These are phyloP conservation scores for Poeciliopsis retropinna DNA, from an alignment of 2,113 vertebrate genomes.

Conservation along the genomic window DNA sequence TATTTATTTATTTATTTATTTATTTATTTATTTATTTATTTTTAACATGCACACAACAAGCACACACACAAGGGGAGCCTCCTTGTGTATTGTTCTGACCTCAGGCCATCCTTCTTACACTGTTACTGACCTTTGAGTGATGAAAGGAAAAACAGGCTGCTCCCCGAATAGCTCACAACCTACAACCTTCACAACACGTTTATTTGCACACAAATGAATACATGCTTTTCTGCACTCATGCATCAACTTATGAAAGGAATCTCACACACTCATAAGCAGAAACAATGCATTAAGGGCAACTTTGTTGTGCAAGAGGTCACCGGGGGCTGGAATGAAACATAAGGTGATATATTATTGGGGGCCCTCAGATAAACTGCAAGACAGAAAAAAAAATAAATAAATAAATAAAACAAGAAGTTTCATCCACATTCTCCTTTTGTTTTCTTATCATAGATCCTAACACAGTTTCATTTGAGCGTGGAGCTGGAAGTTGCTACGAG, in stretches of 20 bases:
- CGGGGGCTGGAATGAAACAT: slow-evolving; percentile 74
- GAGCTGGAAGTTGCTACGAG: slow-evolving; percentile 44
- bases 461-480: slow-evolving; percentile 64
- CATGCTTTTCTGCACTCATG: slow-evolving; percentile 10
- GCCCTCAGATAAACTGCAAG: slow-evolving; percentile 76
- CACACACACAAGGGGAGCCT: slow-evolving; percentile 19
- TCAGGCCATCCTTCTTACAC: slow-evolving; percentile 78
- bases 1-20: too few species aligned
- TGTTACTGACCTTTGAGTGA: slow-evolving; percentile 81
- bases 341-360: slow-evolving; percentile 83
- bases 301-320: slow-evolving; percentile 71
- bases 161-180: slow-evolving; percentile 48
- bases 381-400: slow-evolving; percentile 41
- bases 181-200: slow-evolving; percentile 28
- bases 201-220: slow-evolving; percentile 40
- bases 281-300: slow-evolving; percentile 70
- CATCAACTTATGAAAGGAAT: slow-evolving; percentile 36
- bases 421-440: slow-evolving; percentile 59
- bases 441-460: slow-evolving; percentile 79
- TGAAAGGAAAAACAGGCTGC: slow-evolving; percentile 72
- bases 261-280: slow-evolving; percentile 21
- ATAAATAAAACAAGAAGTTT: slow-evolving; percentile 59
- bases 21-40: too few species aligned
- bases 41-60: neutral
- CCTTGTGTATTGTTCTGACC: slow-evolving; percentile 83